Evolutionary conservation across 2,888 invertebrate genomes (phyloP), one percentile per base, ranked within the genome.

Genomic region (Crioceris asparagi): DNA sequence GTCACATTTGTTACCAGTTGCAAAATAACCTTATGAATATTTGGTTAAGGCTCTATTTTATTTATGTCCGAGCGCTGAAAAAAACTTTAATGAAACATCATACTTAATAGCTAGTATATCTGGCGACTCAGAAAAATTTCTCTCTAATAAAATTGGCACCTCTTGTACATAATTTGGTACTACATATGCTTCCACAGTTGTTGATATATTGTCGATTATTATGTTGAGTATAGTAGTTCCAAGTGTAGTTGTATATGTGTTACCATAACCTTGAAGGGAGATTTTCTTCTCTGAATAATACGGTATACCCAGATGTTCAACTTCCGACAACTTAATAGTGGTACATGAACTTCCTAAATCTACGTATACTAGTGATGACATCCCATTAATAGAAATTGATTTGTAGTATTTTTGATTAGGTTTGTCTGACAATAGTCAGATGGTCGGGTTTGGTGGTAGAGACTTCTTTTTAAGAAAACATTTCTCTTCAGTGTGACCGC

Each of bases 301-400:
- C 12, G 17, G 11, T 26, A 43, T 33, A 7, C 5, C 14, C 35
- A 40, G 29, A 19, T 31, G 14, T 25, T 36, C 23, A 12, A 35
- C 33, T 36, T 45, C 46, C 12, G 29, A 8, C 25, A 32, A 1
- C 6, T 33, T 29, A 36, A 46, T 45, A 2, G 40, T 36, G 8
- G 25, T 43, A 19, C 44, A 46, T 11, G 36, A 44, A 29, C 44
- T 45, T 21, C 44, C 46, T 25, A 42, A 40, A 38, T 46, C 46
- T n/a, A 45, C 33, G 25, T 45, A 46, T 1, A 40, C 42, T 31
- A 37, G 38, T 5, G 44, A 31, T 34, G 38, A 16, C 17, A 21
- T 33, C 11, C 36, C 42, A 38, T 46, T 45, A 25, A 46, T 35
- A 5, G 14, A 6, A 8, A 38, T 18, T 19, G 21, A 17, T 32